Evolutionary conservation across 2,888 invertebrate genomes (phyloP), one percentile per base, ranked within the genome.

Genomic region (Scrobipalpa atriplicella): DNA sequence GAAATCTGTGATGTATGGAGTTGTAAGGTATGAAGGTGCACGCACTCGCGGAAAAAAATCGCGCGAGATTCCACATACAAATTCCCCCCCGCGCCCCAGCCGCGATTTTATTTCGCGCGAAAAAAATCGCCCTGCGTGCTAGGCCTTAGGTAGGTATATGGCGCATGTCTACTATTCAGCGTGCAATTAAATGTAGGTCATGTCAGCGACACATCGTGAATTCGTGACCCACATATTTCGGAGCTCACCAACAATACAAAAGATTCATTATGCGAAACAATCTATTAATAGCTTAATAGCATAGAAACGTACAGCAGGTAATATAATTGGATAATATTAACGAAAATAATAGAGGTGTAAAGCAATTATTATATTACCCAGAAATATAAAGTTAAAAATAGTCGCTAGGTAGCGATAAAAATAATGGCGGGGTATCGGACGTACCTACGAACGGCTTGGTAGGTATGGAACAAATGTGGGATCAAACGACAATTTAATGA

Each of bases 371-470:
- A 77, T 78, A 83, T 81, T 82, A 77, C 76, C 80, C 82, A 79
- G 78, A 81, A 79, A 80, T 81, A 80, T 41, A 81, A 79, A 78
- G 76, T 76, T 87, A 87, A 79, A 86, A 86, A 86, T 87, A 87
- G 86, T 75, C 79, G 83, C 84, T 84, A 82, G 79, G 76, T 79
- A 77, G 82, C 78, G 82, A 82, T 85, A 85, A 85, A 87, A 84
- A 85, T 80, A 78, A 78, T 81, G 77, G 77, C 75, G 79, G 78
- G 74, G 73, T 78, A 72, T 47, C 58, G 56, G 21, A n/a, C n/a
- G 36, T 16, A 29, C 11, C 52, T n/a, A n/a, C n/a, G 58, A 6
- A n/a, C 38, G 54, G 38, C 5, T 13, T 13, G 41, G 41, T 41
- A 51, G 16, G n/a, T 1, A 11, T n/a, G n/a, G n/a, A n/a, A n/a